Base-by-base conservation (phyloP, 2,113 vertebrate species). In the Erythrocercus mccallii region DNA sequence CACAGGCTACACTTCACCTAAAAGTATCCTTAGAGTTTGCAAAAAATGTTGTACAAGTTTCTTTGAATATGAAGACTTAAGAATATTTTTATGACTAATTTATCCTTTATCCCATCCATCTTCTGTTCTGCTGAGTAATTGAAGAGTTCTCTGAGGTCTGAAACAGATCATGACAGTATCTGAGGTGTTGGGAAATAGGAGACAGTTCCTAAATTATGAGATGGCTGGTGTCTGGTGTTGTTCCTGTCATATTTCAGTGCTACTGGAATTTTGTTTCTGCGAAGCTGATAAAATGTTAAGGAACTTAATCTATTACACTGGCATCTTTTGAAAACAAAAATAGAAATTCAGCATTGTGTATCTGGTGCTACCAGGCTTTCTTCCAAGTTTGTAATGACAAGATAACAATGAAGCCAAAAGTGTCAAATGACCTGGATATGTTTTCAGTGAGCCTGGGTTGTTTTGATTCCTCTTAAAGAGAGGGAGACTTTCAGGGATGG, bases 241-340 rank as follows among this genome's bases (percentile, higher is more conserved):
- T 81, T 83, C 69, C 86, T 92, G 77, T 92, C 77, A 64, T 90
- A 92, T 88, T 95, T 94, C 64, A 81, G 4, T 2, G 10, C 74
- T 90, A 30, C 74, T 94, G 68, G 71, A 77, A 71, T 81, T 84
- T 56, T 74, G 10, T 62, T 94, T 70, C 70, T 70, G 61, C 3
- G 2, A 13, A 64, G 37, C 80, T 92, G 90, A 92, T 92, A 81
- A 92, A 86, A 73, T 64, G 37, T 81, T 86, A 71, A 84, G 72
- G 24, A 51, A 54, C 44, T 58, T 90, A 65, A 92, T 93, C 50
- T 94, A 35, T 88, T 93, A 90, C 0, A 1, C 56, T 93, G 91
- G 28, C 77, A 94, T 81, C 60, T 88, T 88, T 50, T 83, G 88
- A 70, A 86, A 94, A 77, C 61, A 92, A 80, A 95, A 94, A 91